Conservation (phyloP, 2,888 invertebrate species). For the Macropis europaea region DNA sequence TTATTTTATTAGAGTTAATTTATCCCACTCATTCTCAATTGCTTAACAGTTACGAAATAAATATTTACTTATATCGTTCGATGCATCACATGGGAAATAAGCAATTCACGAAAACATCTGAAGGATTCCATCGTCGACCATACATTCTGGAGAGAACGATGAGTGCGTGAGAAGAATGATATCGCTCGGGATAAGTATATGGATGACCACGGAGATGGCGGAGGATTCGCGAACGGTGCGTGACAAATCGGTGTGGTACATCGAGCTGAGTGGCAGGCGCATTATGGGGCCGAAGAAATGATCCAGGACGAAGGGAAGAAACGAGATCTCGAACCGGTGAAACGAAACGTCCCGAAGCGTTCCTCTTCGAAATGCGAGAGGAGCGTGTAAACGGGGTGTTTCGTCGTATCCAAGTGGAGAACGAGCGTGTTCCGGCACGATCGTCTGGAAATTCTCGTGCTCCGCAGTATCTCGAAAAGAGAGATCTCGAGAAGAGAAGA, state of each 20-base stretch:
- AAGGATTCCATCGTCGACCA: no score
- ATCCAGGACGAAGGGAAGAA: background rate
- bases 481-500: background rate
- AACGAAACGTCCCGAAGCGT: background rate
- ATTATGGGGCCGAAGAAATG: background rate
- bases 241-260: background rate
- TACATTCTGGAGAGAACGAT: no score
- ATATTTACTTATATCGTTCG: no score
- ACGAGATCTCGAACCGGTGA: no score
- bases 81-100: no score
- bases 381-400: slow-evolving; percentile 1
- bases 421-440: background rate
- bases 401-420: background rate
- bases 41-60: no score
- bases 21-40: no score
- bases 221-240: background rate
- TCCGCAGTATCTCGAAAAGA: background rate
- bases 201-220: background rate
- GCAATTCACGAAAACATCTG: no score
- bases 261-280: background rate
- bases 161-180: no score
- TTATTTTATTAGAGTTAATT: no score
- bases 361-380: background rate
- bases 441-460: background rate
- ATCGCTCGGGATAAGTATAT: background rate